Evolutionary conservation across 2,888 invertebrate genomes (phyloP).

Genomic region (Folsomia manolachei): DNA sequence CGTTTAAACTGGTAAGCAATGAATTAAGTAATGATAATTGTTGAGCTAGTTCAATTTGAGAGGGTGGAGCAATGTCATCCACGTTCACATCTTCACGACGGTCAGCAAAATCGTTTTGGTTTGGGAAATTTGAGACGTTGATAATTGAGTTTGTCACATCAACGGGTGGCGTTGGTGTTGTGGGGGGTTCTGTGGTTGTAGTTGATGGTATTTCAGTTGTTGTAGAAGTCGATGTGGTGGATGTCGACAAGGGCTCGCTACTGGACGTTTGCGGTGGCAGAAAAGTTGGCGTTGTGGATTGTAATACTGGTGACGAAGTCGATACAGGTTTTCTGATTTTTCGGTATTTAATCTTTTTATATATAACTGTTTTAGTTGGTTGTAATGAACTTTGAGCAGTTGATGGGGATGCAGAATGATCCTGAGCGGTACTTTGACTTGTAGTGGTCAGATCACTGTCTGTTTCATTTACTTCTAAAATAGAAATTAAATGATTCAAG

Average conservation of each 20-base stretch:
- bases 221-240: not conserved
- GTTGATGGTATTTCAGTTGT: not conserved
- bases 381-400: not conserved
- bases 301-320: not conserved
- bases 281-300: not conserved
- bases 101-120: not conserved
- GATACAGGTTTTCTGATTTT: not conserved
- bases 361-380: not conserved
- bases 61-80: constrained; percentile 25
- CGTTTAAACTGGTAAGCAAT: constrained; percentile 31
- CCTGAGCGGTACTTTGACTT: not conserved
- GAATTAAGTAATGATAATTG: constrained; percentile 41
- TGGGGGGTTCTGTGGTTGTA: constrained; percentile 17
- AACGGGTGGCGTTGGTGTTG: not conserved
- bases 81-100: not conserved
- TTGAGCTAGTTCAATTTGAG: constrained; percentile 37
- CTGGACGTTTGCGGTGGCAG: not conserved
- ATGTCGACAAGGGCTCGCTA: not conserved
- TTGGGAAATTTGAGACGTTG: not conserved
- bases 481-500: constrained; percentile 22
- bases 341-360: too few relatives aligned
- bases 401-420: not conserved
- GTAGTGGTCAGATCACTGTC: not conserved
- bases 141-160: not conserved
- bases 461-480: constrained; percentile 14